Conservation (phyloP, 2,113 vertebrate genomes). For the Galemys pyrenaicus region DNA sequence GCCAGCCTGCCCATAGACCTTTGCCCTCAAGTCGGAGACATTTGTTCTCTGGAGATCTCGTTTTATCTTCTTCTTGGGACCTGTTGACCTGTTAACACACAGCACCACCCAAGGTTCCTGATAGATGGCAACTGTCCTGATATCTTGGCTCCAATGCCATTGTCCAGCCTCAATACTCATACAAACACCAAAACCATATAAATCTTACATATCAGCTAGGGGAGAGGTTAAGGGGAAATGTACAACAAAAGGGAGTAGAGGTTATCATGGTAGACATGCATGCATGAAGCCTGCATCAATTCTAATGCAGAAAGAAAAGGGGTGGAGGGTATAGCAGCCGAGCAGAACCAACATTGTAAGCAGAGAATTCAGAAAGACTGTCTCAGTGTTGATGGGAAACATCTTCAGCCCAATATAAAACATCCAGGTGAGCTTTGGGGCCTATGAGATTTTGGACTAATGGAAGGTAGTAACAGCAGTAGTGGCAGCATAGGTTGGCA, state of each 20-base stretch:
- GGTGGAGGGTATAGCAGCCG: neutral
- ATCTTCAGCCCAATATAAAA: neutral
- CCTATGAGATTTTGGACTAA: neutral
- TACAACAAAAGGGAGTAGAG: conserved; percentile 26
- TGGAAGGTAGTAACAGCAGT: neutral
- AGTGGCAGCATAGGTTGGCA: no score
- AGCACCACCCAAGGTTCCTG: neutral
- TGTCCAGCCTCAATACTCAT: neutral
- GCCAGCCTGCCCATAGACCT: neutral
- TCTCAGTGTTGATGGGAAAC: neutral
- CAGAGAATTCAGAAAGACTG: neutral
- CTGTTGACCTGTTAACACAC: neutral
- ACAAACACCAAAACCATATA: neutral
- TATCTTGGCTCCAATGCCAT: neutral
- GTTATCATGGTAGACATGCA: neutral
- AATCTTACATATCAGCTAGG: neutral
- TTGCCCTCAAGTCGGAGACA: neutral
- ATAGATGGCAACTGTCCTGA: neutral
- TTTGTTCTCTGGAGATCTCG: neutral
- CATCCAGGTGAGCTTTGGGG: neutral
- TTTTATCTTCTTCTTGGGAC: conserved; percentile 2
- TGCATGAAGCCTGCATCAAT: neutral
- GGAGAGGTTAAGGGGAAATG: conserved; percentile 40
- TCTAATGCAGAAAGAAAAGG: neutral
- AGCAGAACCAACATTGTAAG: neutral